Conservation (phyloP, 2,888 invertebrate genomes). For the Cephus pygmeus region DNA sequence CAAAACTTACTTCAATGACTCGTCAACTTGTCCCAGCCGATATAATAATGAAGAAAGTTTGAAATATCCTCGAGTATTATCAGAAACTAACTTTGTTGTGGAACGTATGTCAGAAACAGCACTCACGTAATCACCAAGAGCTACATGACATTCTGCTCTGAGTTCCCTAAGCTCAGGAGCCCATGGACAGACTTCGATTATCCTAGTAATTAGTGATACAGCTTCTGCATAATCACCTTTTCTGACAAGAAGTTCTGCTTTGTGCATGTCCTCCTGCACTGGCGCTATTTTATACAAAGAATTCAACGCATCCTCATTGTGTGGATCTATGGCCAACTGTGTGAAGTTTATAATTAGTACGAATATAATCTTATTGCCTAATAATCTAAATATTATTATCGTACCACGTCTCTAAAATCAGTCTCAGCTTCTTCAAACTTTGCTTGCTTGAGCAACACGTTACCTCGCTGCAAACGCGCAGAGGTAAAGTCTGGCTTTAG, state of each 20-base stretch:
- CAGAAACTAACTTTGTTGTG: conserved; percentile 89
- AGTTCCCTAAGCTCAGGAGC: conserved; percentile 84
- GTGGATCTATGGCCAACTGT: conserved; percentile 77
- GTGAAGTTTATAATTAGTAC: background rate
- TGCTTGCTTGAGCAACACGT: conserved; percentile 90
- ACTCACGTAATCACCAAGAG: conserved; percentile 79
- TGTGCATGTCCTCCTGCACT: conserved; percentile 72
- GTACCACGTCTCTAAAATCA: conserved; percentile 88
- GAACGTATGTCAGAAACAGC: conserved; percentile 93
- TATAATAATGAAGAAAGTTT: conserved; percentile 89
- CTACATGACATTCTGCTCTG: conserved; percentile 87
- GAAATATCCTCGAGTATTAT: conserved; percentile 89
- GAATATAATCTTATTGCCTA: background rate
- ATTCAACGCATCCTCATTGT: conserved; percentile 79
- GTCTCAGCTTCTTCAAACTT: conserved; percentile 83
- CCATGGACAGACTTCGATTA: conserved; percentile 92
- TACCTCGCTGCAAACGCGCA: conserved; percentile 85
- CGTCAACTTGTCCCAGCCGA: conserved; percentile 90
- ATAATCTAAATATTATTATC: conserved; percentile 58
- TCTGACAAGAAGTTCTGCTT: conserved; percentile 74
- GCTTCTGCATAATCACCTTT: conserved; percentile 71
- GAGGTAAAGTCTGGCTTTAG: conserved; percentile 95
- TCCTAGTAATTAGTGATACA: conserved; percentile 73
- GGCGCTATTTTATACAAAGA: conserved; percentile 77
- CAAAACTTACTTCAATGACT: conserved; percentile 79